A percentile compares a stretch with the other conserved stretches of the same genome.
These are phyloP conservation scores for Proteles cristata DNA, from an alignment of 2,113 vertebrate genomes.

Conservation along the genomic window DNA sequence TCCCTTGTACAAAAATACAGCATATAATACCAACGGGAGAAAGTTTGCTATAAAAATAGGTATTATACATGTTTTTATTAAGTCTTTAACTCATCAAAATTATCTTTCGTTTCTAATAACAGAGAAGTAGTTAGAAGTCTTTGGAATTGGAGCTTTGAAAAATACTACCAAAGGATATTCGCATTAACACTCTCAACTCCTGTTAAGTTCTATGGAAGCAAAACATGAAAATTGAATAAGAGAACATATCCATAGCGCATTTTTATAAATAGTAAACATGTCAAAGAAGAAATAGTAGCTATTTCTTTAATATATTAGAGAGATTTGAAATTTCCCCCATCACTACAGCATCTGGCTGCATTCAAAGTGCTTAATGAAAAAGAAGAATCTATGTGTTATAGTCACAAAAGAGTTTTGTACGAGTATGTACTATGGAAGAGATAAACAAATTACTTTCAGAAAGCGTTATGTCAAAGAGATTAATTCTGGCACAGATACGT, in stretches of 20 bases:
- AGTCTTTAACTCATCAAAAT: conserved; percentile 54
- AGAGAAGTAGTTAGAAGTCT: neutral
- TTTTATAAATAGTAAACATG: conserved; percentile 54
- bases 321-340: conserved; percentile 12
- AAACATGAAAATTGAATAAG: conserved; percentile 69
- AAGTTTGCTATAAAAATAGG: neutral
- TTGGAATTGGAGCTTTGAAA: conserved; percentile 50
- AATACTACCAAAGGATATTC: conserved; percentile 27
- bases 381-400: neutral
- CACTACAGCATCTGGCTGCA: neutral
- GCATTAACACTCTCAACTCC: conserved; percentile 53
- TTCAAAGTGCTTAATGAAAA: conserved; percentile 46
- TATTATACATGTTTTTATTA: conserved; percentile 14
- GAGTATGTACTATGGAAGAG: conserved; percentile 15
- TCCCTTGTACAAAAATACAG: neutral
- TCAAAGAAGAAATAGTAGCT: conserved; percentile 44
- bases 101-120: neutral
- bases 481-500: neutral
- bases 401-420: neutral
- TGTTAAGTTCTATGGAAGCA: conserved; percentile 38
- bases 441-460: conserved; percentile 26
- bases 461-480: conserved; percentile 30
- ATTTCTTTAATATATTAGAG: conserved; percentile 36
- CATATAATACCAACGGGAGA: neutral
- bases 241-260: conserved; percentile 18